These are phyloP conservation scores for Cancer borealis DNA, from an alignment of 2,888 invertebrate species.

Conservation along the genomic window DNA sequence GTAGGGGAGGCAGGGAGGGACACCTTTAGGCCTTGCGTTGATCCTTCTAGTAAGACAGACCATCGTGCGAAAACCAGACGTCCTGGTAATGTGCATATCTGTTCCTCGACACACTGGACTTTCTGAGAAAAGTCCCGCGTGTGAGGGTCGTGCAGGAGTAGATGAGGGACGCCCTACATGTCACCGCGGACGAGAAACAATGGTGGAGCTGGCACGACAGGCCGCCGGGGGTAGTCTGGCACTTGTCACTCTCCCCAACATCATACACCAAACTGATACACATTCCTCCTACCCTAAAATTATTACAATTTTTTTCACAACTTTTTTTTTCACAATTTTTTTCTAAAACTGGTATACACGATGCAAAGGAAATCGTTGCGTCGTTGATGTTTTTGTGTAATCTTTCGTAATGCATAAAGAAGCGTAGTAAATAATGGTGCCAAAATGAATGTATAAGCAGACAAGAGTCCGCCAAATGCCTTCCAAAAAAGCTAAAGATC, in stretches of 20 bases:
- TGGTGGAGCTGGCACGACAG: not conserved
- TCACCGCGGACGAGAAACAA: constrained; percentile 10
- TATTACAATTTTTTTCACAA: not conserved
- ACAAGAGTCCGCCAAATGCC: not conserved
- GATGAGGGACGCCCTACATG: not conserved
- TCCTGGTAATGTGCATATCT: constrained; percentile 23
- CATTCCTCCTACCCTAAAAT: not conserved
- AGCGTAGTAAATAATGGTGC: not conserved
- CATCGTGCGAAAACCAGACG: not conserved
- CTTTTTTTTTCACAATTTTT: not conserved
- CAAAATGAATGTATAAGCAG: not conserved
- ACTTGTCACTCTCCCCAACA: not conserved
- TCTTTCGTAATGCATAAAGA: not conserved
- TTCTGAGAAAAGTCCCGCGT: not conserved
- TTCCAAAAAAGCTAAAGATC: not conserved
- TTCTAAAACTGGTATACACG: not conserved
- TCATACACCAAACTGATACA: not conserved
- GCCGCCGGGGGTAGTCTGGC: constrained; percentile 26
- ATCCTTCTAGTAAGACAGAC: not conserved
- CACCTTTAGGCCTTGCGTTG: not conserved
- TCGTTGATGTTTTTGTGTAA: not conserved
- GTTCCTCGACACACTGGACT: not conserved
- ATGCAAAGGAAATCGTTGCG: not conserved
- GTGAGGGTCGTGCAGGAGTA: not conserved
- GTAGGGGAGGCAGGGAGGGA: not conserved